A percentile compares a stretch with the other conserved stretches of the same genome.
phyloP scores from a whole-genome alignment of 1,140 invertebrate genomes.

The Caenorhabditis tropicalis region DNA sequence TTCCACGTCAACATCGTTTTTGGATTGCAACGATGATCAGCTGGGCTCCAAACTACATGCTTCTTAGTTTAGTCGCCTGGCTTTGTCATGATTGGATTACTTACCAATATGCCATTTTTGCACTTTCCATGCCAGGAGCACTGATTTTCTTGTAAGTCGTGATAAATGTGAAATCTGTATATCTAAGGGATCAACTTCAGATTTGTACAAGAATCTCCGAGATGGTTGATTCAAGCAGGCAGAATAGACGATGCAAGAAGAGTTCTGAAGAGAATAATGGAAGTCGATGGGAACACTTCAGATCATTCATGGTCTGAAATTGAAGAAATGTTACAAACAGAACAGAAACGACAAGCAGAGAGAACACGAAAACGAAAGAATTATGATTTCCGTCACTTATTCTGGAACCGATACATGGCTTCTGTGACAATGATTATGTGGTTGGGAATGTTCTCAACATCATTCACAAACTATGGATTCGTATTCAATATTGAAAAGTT shows the following conservation, averaged over 20 bases:
- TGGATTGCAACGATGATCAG: constrained; percentile 41
- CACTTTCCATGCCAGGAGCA: constrained; percentile 13
- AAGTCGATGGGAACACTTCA: constrained; percentile 54
- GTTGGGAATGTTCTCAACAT: constrained; percentile 53
- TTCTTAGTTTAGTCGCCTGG: constrained; percentile 37
- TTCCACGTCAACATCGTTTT: constrained; percentile 49
- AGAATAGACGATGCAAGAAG: constrained; percentile 62
- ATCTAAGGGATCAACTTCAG: constrained; percentile 37
- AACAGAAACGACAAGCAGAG: not conserved
- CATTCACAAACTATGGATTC: constrained; percentile 64
- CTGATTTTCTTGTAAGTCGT: constrained; percentile 3
- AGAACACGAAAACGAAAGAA: constrained; percentile 54
- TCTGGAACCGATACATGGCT: constrained; percentile 33
- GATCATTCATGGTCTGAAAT: constrained; percentile 50
- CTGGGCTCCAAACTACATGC: constrained; percentile 49
- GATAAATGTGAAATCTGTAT: too few species aligned
- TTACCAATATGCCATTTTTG: constrained; percentile 35
- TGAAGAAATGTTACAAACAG: constrained; percentile 41
- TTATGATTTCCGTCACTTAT: constrained; percentile 27
- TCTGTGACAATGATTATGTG: not conserved
- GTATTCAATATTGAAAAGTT: constrained; percentile 71
- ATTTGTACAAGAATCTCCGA: constrained; percentile 65
- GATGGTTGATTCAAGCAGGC: constrained; percentile 66
- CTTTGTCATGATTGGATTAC: constrained; percentile 47
- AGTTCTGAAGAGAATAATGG: constrained; percentile 60